Base-by-base conservation (phyloP, 2,113 vertebrate genomes). In the Lampris megalopsis region DNA sequence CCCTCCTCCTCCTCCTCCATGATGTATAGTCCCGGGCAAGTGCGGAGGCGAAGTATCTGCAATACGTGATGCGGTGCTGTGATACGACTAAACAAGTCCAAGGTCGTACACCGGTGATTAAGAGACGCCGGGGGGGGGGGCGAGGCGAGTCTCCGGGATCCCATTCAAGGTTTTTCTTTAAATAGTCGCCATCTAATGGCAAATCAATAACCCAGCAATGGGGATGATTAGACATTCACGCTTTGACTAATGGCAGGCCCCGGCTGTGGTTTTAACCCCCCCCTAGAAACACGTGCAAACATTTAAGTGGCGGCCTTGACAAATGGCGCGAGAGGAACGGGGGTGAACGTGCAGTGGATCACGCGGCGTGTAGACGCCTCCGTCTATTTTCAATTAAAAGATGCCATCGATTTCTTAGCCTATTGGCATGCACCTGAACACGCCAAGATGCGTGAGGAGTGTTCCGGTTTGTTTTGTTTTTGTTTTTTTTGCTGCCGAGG, bases 331-430 rank as follows among this genome's bases (percentile, higher is more conserved):
- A 65, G 57, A 50, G 45, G 49, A 72, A 58, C 10, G 1, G 50
- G 79, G 85, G 72, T 47, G 89, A 86, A 89, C 73, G 80, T 88
- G 80, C 79, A 76, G 69, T 76, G 73, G 81, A 92, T 94, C 88
- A 75, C 75, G 75, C 85, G 78, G 87, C 90, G 90, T 91, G 90
- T 82, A 86, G 91, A 93, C 84, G 61, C 68, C 82, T 80, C 86
- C 81, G 82, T 92, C 84, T 89, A 81, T 84, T 90, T 91, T 90
- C 89, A 92, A 93, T 91, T 92, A 90, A 93, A 92, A 92, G 90
- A 90, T 86, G 71, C 81, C 71, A 93, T 93, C 79, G 81, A 93
- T 93, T 90, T 47, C 24, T 24, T 9, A 24, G 58, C 75, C 86
- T 41, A 84, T 92, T 90, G 87, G 79, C 91, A 91, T 93, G 88